Percentiles rank a stretch among this genome's conserved stretches.
Evolutionary conservation across 2,888 invertebrate genomes (phyloP).

Genomic region (Napeogenes inachia): DNA sequence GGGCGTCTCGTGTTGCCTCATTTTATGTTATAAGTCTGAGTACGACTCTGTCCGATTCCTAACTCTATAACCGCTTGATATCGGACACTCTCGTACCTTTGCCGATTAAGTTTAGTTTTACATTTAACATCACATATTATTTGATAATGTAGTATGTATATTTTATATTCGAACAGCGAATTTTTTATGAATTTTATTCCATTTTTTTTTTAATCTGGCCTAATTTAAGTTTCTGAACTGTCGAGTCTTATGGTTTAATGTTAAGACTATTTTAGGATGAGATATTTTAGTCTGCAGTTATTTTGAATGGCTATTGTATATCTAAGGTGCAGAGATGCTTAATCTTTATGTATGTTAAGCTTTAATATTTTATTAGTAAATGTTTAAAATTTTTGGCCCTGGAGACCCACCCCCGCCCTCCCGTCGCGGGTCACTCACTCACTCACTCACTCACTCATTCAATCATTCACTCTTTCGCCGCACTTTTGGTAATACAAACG

Average conservation of each 20-base stretch:
- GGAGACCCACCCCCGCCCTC: constrained; percentile 43
- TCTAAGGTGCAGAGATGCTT: constrained; percentile 77
- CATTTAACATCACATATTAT: constrained; percentile 48
- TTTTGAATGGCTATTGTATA: constrained; percentile 77
- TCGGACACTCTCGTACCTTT: constrained; percentile 40
- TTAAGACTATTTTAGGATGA: constrained; percentile 76
- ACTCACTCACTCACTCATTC: constrained; percentile 28
- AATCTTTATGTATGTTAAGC: constrained; percentile 79
- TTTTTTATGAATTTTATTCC: constrained; percentile 60
- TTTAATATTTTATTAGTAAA: constrained; percentile 79
- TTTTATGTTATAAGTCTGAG: constrained; percentile 58
- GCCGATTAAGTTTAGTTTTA: constrained; percentile 56
- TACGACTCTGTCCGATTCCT: constrained; percentile 51
- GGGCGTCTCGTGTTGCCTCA: constrained; percentile 61
- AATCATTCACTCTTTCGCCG: constrained; percentile 30
- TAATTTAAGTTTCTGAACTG: constrained; percentile 68
- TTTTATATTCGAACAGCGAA: constrained; percentile 60
- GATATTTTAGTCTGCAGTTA: constrained; percentile 78
- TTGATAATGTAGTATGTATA: constrained; percentile 33
- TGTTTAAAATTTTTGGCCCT: constrained; percentile 70
- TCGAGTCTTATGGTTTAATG: constrained; percentile 70
- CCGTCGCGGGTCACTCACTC: constrained; percentile 34
- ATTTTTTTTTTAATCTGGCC: constrained; percentile 62
- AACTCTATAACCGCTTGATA: neutral
- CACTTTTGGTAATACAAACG: constrained; percentile 40